Percentiles rank a stretch among this genome's conserved stretches.
phyloP scores from a whole-genome alignment of 2,113 vertebrate species.

The Apaloderma vittatum region DNA sequence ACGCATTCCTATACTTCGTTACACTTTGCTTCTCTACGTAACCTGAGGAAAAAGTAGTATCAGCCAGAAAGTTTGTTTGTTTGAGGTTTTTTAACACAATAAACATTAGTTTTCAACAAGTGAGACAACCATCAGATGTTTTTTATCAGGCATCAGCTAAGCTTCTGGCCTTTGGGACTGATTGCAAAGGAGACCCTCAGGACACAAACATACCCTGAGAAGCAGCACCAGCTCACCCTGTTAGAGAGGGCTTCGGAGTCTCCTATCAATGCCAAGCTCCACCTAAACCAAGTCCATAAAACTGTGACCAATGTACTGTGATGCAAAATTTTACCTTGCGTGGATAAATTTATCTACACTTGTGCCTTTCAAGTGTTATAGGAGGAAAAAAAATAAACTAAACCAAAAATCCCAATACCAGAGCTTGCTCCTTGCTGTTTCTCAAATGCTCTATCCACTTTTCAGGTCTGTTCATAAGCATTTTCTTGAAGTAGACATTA shows the following conservation, averaged over 20 bases:
- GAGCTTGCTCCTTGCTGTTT: neutral
- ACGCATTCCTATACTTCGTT: neutral
- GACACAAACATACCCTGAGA: neutral
- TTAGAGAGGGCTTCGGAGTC: neutral
- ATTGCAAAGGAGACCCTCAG: neutral
- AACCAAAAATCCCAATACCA: neutral
- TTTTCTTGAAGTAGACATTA: neutral
- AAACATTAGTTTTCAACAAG: neutral
- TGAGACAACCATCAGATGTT: neutral
- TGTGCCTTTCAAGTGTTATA: neutral
- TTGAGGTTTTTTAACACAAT: neutral
- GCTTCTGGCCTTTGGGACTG: neutral
- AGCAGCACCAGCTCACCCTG: neutral
- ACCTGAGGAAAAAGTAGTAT: neutral
- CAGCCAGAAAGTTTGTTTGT: neutral
- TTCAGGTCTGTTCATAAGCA: neutral
- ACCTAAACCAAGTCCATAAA: neutral
- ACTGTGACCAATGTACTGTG: neutral
- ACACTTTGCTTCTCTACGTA: neutral
- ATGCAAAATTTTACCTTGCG: neutral
- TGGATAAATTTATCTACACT: neutral
- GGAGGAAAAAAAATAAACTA: neutral
- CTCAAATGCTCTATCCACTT: neutral
- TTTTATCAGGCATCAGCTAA: neutral
- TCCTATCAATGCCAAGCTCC: accelerated